A percentile compares a stretch with the other conserved stretches of the same genome.
Conservation (phyloP, 53 echinoderm and acorn worm genomes). For the Holothuria leucospilota region DNA sequence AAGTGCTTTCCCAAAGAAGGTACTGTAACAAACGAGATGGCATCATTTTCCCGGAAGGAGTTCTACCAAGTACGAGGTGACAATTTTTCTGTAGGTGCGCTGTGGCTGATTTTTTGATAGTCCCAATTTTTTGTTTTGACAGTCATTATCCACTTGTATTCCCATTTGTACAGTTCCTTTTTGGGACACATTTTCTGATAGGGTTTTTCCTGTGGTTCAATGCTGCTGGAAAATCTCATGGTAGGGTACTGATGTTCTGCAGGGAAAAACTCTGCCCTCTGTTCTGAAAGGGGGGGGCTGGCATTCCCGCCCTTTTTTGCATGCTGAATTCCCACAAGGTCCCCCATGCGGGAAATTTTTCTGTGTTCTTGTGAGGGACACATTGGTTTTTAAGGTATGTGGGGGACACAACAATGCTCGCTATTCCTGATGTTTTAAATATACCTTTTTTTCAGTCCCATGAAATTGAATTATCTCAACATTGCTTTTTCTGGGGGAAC, state of each 20-base stretch:
- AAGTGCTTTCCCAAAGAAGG: too few relatives aligned
- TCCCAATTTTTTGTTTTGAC: slow-evolving; percentile 70
- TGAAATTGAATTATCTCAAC: slow-evolving; percentile 85
- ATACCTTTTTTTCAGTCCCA: slow-evolving; percentile 68
- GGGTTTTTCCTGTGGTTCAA: slow-evolving; percentile 80
- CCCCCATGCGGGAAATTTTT: slow-evolving; percentile 71
- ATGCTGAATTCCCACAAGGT: slow-evolving; percentile 77
- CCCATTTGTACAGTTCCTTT: slow-evolving; percentile 57
- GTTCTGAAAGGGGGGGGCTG: slow-evolving; percentile 81
- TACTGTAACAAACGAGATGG: slow-evolving; percentile 2
- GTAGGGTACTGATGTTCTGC: slow-evolving; percentile 62
- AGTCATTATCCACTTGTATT: slow-evolving; percentile 79
- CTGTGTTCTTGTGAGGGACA: slow-evolving; percentile 87
- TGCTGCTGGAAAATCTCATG: slow-evolving; percentile 81
- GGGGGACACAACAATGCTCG: slow-evolving; percentile 86
- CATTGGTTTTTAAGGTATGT: slow-evolving; percentile 87
- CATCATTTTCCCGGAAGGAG: slow-evolving; percentile 57
- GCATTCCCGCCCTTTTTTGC: slow-evolving; percentile 76
- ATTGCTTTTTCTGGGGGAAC: slow-evolving; percentile 69
- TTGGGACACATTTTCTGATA: slow-evolving; percentile 70
- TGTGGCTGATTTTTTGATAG: slow-evolving; percentile 52
- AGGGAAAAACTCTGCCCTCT: slow-evolving; percentile 70
- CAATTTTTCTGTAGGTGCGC: slow-evolving; percentile 60
- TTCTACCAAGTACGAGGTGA: slow-evolving; percentile 64
- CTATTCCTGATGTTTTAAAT: slow-evolving; percentile 78